Conservation (phyloP, 2,113 vertebrate genomes). For the Lates calcarifer region DNA sequence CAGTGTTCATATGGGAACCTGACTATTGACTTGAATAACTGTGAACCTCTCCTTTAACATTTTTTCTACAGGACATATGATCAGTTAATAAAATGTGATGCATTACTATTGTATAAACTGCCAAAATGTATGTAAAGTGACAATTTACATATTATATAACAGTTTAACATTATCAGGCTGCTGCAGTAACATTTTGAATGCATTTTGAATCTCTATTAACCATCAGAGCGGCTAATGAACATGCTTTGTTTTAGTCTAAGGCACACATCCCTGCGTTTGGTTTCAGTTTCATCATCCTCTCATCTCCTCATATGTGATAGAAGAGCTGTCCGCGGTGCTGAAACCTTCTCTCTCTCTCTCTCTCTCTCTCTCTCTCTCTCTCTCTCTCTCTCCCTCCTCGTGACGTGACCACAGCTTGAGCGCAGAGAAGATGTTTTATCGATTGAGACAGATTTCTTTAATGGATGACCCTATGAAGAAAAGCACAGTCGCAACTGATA, state of each 20-base stretch:
- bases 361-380: not conserved
- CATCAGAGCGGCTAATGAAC: not conserved
- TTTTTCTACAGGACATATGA: no score
- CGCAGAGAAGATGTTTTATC: not conserved
- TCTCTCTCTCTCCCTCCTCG: not conserved
- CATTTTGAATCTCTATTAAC: not conserved
- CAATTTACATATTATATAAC: not conserved
- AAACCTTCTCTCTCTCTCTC: not conserved
- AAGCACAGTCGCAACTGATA: not conserved
- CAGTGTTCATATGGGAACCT: not conserved
- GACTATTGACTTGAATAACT: not conserved
- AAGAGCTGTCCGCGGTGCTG: conserved; percentile 76
- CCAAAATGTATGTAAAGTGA: not conserved
- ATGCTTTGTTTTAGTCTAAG: not conserved
- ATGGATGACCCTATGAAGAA: not conserved
- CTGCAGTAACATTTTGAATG: not conserved
- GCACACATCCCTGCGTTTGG: not conserved
- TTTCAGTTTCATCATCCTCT: not conserved
- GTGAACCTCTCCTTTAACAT: not conserved
- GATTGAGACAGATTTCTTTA: not conserved
- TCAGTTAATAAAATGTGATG: not conserved
- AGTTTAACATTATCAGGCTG: not conserved
- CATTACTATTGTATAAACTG: not conserved
- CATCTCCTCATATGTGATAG: not conserved
- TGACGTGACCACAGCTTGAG: not conserved